phyloP scores from a whole-genome alignment of 2,888 invertebrate genomes.

The Tetanocera ferruginea region DNA sequence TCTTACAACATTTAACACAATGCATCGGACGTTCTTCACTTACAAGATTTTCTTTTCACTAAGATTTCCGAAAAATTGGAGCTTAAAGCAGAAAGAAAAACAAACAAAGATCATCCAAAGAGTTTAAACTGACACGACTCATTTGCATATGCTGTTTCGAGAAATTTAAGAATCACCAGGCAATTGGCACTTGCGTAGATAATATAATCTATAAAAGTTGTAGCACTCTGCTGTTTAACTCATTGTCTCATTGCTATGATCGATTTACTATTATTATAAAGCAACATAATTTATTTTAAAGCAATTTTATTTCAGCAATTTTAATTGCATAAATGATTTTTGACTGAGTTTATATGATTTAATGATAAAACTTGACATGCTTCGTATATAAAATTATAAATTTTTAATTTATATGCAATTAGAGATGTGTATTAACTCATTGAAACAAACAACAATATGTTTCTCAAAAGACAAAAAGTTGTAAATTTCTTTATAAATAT shows the following conservation, averaged over 20 bases:
- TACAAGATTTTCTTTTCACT: constrained; percentile 17
- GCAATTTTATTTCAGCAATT: background rate
- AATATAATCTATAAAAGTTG: background rate
- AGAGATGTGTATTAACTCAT: constrained; percentile 2
- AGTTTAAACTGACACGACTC: background rate
- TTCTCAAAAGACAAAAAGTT: background rate
- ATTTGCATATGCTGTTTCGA: no score
- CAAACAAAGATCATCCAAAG: background rate
- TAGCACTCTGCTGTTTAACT: background rate
- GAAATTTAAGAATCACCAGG: background rate
- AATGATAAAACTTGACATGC: no score
- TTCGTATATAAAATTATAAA: background rate
- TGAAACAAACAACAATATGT: background rate
- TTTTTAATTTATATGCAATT: background rate
- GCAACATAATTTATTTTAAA: background rate
- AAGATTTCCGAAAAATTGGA: constrained; percentile 6
- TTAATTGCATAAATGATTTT: background rate
- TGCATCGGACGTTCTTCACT: constrained; percentile 13
- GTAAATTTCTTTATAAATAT: background rate
- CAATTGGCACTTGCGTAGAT: constrained; percentile 13
- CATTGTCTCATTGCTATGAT: constrained; percentile 4
- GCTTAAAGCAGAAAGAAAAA: constrained; percentile 6
- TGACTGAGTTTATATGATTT: background rate
- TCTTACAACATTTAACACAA: background rate
- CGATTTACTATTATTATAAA: background rate